Evolutionary conservation across 2,797 vertebrate genomes (phyloP).

Genomic region (Molossus alvarezi): DNA sequence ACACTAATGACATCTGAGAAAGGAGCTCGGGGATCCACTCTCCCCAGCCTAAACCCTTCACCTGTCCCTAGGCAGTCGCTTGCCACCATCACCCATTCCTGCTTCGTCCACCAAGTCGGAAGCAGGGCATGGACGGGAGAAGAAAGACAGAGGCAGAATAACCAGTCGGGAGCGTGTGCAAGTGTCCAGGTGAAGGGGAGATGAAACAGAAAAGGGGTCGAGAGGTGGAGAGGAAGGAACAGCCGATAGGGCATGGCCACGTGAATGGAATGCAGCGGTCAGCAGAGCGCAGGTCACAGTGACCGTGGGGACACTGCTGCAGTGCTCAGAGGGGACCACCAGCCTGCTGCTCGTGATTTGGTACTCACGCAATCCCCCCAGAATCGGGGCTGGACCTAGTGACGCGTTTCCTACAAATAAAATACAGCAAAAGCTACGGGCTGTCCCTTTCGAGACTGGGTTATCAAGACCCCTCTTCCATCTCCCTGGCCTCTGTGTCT

Average conservation of each 20-base stretch:
- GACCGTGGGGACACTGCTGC: neutral
- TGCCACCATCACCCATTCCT: neutral
- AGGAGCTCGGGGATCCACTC: neutral
- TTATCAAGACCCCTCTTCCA: neutral
- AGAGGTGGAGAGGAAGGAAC: neutral
- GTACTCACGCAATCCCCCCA: neutral
- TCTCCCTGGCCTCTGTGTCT: neutral
- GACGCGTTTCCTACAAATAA: neutral
- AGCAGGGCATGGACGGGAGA: neutral
- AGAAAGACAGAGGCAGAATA: neutral
- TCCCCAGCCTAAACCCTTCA: neutral
- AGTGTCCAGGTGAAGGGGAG: neutral
- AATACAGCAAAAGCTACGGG: neutral
- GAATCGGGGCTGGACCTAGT: neutral
- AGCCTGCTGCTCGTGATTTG: neutral
- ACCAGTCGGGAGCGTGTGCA: neutral
- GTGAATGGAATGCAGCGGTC: neutral
- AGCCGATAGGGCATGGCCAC: rapidly evolving
- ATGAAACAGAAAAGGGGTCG: neutral
- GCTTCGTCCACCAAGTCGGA: slow-evolving; percentile 14
- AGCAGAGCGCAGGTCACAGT: neutral
- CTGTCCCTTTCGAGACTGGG: neutral
- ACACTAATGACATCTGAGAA: neutral
- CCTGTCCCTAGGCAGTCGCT: neutral
- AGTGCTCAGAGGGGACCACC: neutral